These are phyloP conservation scores for Suillia variegata DNA, from an alignment of 2,888 invertebrate genomes.

Conservation along the genomic window DNA sequence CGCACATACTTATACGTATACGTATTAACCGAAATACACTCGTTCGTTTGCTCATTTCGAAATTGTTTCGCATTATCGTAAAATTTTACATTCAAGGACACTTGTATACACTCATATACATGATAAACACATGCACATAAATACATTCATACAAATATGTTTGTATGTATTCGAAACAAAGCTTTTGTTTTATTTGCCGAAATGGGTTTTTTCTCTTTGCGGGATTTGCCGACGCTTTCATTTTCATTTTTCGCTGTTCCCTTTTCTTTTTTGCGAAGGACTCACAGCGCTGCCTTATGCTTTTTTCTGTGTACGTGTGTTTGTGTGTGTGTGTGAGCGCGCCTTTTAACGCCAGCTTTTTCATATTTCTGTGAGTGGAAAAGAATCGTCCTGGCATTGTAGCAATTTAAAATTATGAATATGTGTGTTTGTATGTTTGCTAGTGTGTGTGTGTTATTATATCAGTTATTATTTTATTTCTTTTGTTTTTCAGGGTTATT, in stretches of 20 bases:
- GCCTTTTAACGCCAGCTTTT: conserved; percentile 19
- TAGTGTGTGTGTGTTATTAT: background rate
- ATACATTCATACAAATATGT: background rate
- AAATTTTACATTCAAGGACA: conserved; percentile 42
- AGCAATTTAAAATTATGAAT: conserved; percentile 11
- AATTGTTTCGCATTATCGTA: conserved; percentile 48
- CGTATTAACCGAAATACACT: no score
- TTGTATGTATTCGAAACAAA: conserved; percentile 10
- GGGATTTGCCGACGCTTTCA: conserved; percentile 25
- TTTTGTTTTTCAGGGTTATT: background rate
- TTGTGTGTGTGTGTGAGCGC: conserved; percentile 20
- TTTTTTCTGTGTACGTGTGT: conserved; percentile 6
- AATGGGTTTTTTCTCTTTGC: conserved; percentile 14
- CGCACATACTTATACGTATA: background rate
- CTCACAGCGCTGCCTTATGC: no score
- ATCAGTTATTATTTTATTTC: background rate
- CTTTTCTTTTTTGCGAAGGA: no score
- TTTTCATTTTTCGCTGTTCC: conserved; percentile 15
- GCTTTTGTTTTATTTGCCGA: no score
- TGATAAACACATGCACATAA: background rate
- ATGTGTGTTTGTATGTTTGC: background rate
- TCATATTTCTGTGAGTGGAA: background rate
- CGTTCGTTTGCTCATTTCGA: no score
- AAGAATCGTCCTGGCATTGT: background rate
- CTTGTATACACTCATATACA: conserved; percentile 37